Percentiles rank a stretch among this genome's conserved stretches.
Conservation (phyloP, 2,797 vertebrate genomes). For the Enteromius viviparus region DNA sequence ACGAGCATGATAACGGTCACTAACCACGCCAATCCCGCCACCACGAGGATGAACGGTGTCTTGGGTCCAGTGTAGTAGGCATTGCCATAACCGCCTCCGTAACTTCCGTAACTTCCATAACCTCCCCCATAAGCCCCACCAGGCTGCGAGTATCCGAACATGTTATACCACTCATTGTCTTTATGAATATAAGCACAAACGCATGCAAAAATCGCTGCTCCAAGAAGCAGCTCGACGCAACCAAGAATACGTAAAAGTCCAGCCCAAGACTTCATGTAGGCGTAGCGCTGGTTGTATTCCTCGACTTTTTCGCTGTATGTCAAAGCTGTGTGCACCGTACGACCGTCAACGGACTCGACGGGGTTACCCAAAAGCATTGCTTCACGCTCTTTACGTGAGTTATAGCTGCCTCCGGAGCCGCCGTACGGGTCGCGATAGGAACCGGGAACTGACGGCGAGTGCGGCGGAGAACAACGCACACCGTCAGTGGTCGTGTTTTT, state of each 20-base stretch:
- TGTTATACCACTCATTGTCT: constrained; percentile 96
- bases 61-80: constrained; percentile 89
- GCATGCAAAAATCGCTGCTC: constrained; percentile 93
- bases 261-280: constrained; percentile 97
- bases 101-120: constrained; percentile 73
- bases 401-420: constrained; percentile 79
- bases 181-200: constrained; percentile 96
- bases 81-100: constrained; percentile 72
- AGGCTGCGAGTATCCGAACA: constrained; percentile 88
- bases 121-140: constrained; percentile 76
- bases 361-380: constrained; percentile 71
- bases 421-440: constrained; percentile 80
- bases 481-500: constrained; percentile 77
- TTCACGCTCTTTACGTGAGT: constrained; percentile 80
- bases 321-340: constrained; percentile 75
- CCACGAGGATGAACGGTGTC: constrained; percentile 91
- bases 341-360: constrained; percentile 74
- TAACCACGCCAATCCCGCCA: constrained; percentile 89
- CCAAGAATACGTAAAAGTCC: constrained; percentile 92
- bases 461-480: constrained; percentile 86
- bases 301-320: constrained; percentile 88
- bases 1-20: constrained; percentile 89
- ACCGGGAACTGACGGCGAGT: constrained; percentile 77
- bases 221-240: constrained; percentile 88
- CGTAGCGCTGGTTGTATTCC: constrained; percentile 86